Evolutionary conservation across 2,797 vertebrate genomes (phyloP), one percentile per base, ranked within the genome.

Genomic region (Amphiprion clarkii): DNA sequence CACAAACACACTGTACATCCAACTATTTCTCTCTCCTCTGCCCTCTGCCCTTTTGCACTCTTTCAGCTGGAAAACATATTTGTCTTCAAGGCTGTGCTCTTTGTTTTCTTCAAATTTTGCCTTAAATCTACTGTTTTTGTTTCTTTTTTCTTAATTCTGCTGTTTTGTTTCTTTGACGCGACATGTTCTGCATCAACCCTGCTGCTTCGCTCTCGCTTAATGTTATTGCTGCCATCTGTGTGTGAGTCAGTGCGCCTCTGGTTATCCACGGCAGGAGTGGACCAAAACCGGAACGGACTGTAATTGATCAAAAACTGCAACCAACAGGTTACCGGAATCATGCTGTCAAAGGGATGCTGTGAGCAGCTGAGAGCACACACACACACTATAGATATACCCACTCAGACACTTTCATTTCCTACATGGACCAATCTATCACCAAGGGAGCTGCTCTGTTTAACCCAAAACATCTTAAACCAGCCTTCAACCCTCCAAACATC

Each of bases 361-460:
- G 33, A 67, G 52, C 52, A 14, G 81, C 42, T 76, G 48, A 71
- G 14, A 12, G 14, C 44, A 13, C 67, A 54, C 44, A 13, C 67
- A 54, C 54, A n/a, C 55, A 52, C 12, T 10, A 23, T 62, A 46
- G 31, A 6, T 8, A 57, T 58, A 31, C 55, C 23, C 39, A 25
- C 39, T 67, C 63, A 67, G 25, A 56, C 59, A 39, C 39, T 17
- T 33, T 63, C 87, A 93, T 91, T 82, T 91, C 73, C 76, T 75
- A 82, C 76, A 81, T 75, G 80, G 63, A 77, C 71, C 40, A 25
- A 82, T 83, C 74, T 31, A 51, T 88, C 83, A 82, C 79, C 73
- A 58, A 5, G 74, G 77, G 74, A 88, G 49, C 66, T 40, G 65
- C 75, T 78, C 78, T 71, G 62, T 87, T 89, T 83, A 88, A 88